Conservation (phyloP, 92 coral and sea anemone genomes). For the Actinostola sp. region DNA sequence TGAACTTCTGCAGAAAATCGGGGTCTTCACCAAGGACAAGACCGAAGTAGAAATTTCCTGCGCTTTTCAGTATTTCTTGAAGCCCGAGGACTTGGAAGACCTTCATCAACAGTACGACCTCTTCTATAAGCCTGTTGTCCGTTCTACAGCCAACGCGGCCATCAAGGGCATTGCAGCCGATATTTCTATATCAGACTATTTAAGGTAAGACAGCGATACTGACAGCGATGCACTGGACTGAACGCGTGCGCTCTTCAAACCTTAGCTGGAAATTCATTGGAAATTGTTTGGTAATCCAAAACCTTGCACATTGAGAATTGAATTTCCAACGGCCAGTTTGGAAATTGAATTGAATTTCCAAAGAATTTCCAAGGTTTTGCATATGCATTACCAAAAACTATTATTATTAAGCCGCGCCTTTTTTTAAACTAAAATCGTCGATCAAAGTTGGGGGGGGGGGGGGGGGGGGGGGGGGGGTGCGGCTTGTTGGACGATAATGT, state of each 20-base stretch:
- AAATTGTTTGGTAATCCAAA: too few relatives aligned
- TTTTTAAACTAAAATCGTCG: too few relatives aligned
- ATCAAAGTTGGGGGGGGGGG: too few relatives aligned
- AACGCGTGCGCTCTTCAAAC: too few relatives aligned
- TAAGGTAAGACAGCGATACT: conserved; percentile 19
- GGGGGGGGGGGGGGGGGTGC: not conserved
- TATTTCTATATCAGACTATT: conserved; percentile 23
- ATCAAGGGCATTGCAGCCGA: conserved; percentile 36
- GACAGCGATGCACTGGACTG: too few relatives aligned
- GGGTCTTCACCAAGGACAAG: conserved; percentile 53
- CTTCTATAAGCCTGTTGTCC: conserved; percentile 67
- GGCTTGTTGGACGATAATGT: not conserved
- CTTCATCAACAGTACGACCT: conserved; percentile 70
- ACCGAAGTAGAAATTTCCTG: conserved; percentile 63
- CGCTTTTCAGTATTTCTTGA: conserved; percentile 66
- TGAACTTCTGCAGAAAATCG: conserved; percentile 41
- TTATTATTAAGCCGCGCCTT: too few relatives aligned
- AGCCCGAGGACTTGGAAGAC: conserved; percentile 60
- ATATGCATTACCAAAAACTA: too few relatives aligned
- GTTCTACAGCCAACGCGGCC: conserved; percentile 69
- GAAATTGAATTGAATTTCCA: too few relatives aligned
- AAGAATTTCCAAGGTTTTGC: too few relatives aligned
- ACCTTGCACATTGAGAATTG: too few relatives aligned
- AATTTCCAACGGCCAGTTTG: too few relatives aligned
- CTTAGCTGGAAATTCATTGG: too few relatives aligned